Evolutionary conservation across 2,888 invertebrate genomes (phyloP), one percentile per base, ranked within the genome.

Genomic region (Ennomos quercinarius): DNA sequence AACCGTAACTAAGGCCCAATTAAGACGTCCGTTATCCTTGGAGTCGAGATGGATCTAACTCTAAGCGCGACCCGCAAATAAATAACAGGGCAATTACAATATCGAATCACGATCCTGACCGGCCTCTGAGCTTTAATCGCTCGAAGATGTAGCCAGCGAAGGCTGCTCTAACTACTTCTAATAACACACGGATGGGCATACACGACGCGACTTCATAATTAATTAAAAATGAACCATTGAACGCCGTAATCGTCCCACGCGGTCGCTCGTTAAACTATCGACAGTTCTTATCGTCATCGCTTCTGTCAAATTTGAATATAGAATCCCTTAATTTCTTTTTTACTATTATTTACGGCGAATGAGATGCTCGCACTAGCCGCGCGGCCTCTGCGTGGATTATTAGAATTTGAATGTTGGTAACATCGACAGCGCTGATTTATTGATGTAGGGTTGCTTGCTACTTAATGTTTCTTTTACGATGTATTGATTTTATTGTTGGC

Each of bases 291-390:
- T 87, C 87, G 83, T 81, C 86, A 84, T 87, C 86, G 86, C 84
- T 86, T 86, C 90, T 90, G 88, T 89, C 89, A 88, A 87, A 86
- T 87, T 85, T 86, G 82, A 87, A 86, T 87, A 86, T 80, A 77
- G 84, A 89, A 87, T 86, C 82, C 83, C 81, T 83, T 85, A 86
- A 84, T 86, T 84, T 84, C 81, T 87, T 84, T 83, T 83, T 83
- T 81, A 81, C 78, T 84, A 85, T 84, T 87, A 85, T 85, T 86
- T 84, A 86, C 78, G 72, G 77, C 76, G 83, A 80, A 78, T 74
- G 80, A 78, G 82, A 84, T 80, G 78, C 76, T 63, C 72, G 70
- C 71, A 70, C 72, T 62, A 68, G 45, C 54, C 49, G 71, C 70
- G 11, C 43, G 77, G 76, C 77, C 78, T 78, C 75, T 74, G 75